A percentile compares a stretch with the other conserved stretches of the same genome.
phyloP scores from a whole-genome alignment of 92 coral and sea anemone genomes.

The Galaxea fascicularis region DNA sequence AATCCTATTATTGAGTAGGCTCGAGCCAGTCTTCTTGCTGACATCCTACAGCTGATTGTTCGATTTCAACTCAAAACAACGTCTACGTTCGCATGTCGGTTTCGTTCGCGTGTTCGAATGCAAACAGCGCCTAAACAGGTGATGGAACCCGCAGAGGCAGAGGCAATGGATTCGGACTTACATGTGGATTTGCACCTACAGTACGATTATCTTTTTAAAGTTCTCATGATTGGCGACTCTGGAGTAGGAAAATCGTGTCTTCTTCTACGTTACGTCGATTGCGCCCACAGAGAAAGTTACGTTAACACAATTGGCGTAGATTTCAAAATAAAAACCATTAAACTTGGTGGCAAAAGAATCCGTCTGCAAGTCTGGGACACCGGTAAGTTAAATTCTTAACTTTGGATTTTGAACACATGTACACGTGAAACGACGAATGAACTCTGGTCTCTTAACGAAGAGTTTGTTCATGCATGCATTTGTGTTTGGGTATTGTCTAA shows the following conservation, averaged over 20 bases:
- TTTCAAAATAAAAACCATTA: constrained; percentile 89
- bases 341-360: constrained; percentile 83
- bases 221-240: constrained; percentile 93
- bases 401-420: not conserved
- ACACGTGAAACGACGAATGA: not conserved
- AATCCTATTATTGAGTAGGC: not conserved
- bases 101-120: constrained; percentile 9
- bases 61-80: constrained; percentile 29
- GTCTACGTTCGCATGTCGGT: constrained; percentile 9
- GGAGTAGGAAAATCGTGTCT: constrained; percentile 97
- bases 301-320: constrained; percentile 95
- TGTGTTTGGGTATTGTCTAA: not conserved
- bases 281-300: constrained; percentile 84
- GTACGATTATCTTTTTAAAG: constrained; percentile 92
- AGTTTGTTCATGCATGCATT: not conserved
- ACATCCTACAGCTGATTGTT: constrained; percentile 37
- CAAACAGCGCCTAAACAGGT: not conserved
- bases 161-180: constrained; percentile 41
- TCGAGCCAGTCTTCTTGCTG: constrained; percentile 29
- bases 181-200: constrained; percentile 62
- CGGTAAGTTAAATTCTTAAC: constrained; percentile 57
- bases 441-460: not conserved
- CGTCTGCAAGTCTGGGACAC: constrained; percentile 98
- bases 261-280: constrained; percentile 89
- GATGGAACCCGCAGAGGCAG: not conserved